Base-by-base conservation (phyloP, 2,888 invertebrate genomes). In the Archips crataeganus region DNA sequence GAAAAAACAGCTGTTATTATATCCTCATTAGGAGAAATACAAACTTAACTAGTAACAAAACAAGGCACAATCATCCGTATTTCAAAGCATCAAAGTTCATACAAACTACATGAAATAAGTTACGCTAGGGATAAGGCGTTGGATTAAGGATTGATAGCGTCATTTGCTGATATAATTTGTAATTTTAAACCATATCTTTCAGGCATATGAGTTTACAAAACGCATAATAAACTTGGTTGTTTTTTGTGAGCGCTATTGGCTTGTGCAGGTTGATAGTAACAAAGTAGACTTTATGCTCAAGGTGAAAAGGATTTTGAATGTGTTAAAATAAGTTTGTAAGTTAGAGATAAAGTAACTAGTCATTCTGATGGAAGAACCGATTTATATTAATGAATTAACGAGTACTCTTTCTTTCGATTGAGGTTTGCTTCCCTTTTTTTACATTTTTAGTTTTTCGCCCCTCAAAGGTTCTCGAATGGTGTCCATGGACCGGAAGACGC, bases 21-120 rank as follows among this genome's bases (percentile, higher is more conserved):
- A 92, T 90, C 79, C 87, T 89, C 89, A 91, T 92, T 92, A 92
- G 86, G 82, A 78, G 79, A 83, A 86, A 89, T 87, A 84, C 85
- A 78, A 83, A 77, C 68, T 76, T 79, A 76, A 60, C 68, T 47
- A 13, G 4, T 15, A n/a, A 39, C 2, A 54, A 61, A 61, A 11
- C 71, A 73, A 75, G 6, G 47, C 0, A 80, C 78, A 79, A 70
- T 60, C 67, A 71, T 47, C 74, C 70, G 66, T 82, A 79, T 15
- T 0, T 0, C 61, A 39, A 74, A 32, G 5, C 0, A 0, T 45
- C 78, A 79, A 76, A 63, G 77, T 75, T 47, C 60, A 69, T 15
- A 0, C 8, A 0, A 39, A 77, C 60, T 51, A 79, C 72, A 78
- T 57, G 5, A 57, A 32, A 70, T 77, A 39, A 64, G 74, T 76